These are phyloP conservation scores for Ctenosaura bakeri DNA, from an alignment of 2,797 vertebrate species.

Conservation along the genomic window DNA sequence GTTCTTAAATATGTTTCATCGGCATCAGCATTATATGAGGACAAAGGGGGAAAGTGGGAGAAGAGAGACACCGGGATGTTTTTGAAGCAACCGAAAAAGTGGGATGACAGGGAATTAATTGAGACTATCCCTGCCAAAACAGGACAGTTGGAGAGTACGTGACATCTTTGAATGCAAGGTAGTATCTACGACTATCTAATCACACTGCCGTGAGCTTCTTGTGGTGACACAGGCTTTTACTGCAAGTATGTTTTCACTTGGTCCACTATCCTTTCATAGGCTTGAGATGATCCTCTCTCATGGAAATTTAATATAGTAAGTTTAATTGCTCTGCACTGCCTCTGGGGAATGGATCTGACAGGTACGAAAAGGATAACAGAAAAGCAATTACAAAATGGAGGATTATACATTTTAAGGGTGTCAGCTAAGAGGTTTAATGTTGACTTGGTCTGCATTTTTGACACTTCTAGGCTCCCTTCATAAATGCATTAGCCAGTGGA, in stretches of 20 bases:
- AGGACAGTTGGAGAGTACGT: too few species aligned
- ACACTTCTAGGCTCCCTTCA: conserved; percentile 54
- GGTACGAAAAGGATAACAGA: conserved; percentile 58
- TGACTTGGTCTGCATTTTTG: conserved; percentile 55
- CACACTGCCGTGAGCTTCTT: conserved; percentile 52
- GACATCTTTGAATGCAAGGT: not conserved
- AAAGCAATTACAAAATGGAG: conserved; percentile 63
- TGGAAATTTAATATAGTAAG: conserved; percentile 67
- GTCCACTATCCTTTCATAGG: conserved; percentile 31
- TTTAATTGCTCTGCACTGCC: conserved; percentile 66
- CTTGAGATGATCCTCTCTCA: conserved; percentile 65
- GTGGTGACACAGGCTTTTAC: conserved; percentile 30
- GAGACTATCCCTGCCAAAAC: too few species aligned
- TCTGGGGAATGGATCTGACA: conserved; percentile 60
- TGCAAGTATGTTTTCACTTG: conserved; percentile 49
- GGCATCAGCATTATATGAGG: too few species aligned
- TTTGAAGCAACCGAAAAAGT: too few species aligned
- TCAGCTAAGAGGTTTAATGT: conserved; percentile 63
- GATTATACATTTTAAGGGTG: conserved; percentile 57
- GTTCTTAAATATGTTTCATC: too few species aligned
- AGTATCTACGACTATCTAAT: conserved; percentile 1
- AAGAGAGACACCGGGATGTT: too few species aligned
- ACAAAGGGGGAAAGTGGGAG: too few species aligned
- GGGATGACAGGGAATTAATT: too few species aligned
- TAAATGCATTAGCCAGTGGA: conserved; percentile 61